Base-by-base conservation (phyloP, 2,113 vertebrate species). In the Oceanodroma tethys region DNA sequence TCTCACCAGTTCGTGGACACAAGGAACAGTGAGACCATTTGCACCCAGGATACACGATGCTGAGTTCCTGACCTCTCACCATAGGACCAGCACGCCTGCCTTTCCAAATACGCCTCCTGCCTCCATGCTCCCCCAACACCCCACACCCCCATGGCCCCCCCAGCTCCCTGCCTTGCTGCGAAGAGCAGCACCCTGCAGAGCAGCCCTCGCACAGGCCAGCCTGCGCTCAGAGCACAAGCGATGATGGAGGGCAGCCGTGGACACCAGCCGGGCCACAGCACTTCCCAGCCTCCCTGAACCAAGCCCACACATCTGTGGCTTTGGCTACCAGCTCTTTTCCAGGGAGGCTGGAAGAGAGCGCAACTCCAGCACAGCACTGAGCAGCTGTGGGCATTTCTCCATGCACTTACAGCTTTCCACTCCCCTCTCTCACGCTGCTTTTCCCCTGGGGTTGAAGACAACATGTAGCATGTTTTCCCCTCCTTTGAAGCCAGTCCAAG, bases 401-500 rank as follows among this genome's bases (percentile, higher is more conserved):
- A 47, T 27, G 72, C 17, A 40, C 71, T 86, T 73, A 55, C 89
- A 91, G 50, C 38, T 84, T 79, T 79, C 42, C 20, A 13, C 38
- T 73, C 72, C 34, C 50, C 47, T 70, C 40, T 76, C 84, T 52
- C 86, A 86, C 0, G 1, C 67, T 86, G 47, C 40, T 88, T 62
- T 63, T 76, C 45, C 81, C 75, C 50, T 60, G 43, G 47, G 59
- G 29, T 15, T 78, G 42, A 62, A 86, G 50, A 36, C 62, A 89
- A 94, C 63, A 67, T 0, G 1, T 12, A 81, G 8, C 34, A 43
- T 38, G 59, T 50, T 84, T 73, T 63, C 52, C 27, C 72, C 65
- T 92, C 36, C 67, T 96, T 27, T 96, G 83, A 94, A 93, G 89
- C 30, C 71, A 38, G n/a, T 59, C 86, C 93, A 94, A 81, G 16